These are phyloP conservation scores for Hyppa rectilinea DNA, from an alignment of 2,888 invertebrate species.

Conservation along the genomic window DNA sequence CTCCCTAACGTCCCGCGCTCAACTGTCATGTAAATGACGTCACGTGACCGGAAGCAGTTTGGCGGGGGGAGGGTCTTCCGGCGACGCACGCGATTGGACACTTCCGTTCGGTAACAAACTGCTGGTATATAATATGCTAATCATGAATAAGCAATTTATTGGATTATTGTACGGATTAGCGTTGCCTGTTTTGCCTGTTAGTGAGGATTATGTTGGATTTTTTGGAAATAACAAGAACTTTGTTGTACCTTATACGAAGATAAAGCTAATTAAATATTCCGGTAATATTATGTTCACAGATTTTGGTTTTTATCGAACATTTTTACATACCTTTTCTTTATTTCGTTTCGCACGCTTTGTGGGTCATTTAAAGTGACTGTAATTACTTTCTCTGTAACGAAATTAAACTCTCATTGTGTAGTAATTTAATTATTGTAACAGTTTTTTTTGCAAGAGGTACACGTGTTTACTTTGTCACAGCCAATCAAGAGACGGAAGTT, in stretches of 20 bases:
- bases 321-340: background rate
- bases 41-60: slow-evolving; percentile 90
- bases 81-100: slow-evolving; percentile 89
- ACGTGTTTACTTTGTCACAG: slow-evolving; percentile 7
- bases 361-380: background rate
- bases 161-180: slow-evolving; percentile 82
- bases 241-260: slow-evolving; percentile 28
- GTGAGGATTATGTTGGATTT: slow-evolving; percentile 56
- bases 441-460: slow-evolving; percentile 9
- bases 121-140: slow-evolving; percentile 88
- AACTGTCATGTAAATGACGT: slow-evolving; percentile 90
- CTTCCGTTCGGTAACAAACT: slow-evolving; percentile 88
- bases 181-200: slow-evolving; percentile 69
- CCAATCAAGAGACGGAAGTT: slow-evolving; percentile 19
- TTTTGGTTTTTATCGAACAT: background rate
- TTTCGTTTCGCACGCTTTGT: slow-evolving; percentile 7
- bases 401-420: slow-evolving; percentile 21
- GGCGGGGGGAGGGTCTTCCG: slow-evolving; percentile 86
- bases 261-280: slow-evolving; percentile 12
- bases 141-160: slow-evolving; percentile 89
- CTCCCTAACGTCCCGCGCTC: slow-evolving; percentile 76
- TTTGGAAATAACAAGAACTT: slow-evolving; percentile 46
- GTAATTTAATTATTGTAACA: background rate
- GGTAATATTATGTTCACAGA: background rate
- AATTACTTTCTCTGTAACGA: slow-evolving; percentile 13